Base-by-base conservation (phyloP, 2,888 invertebrate genomes). In the Oegoconia quadripuncta region DNA sequence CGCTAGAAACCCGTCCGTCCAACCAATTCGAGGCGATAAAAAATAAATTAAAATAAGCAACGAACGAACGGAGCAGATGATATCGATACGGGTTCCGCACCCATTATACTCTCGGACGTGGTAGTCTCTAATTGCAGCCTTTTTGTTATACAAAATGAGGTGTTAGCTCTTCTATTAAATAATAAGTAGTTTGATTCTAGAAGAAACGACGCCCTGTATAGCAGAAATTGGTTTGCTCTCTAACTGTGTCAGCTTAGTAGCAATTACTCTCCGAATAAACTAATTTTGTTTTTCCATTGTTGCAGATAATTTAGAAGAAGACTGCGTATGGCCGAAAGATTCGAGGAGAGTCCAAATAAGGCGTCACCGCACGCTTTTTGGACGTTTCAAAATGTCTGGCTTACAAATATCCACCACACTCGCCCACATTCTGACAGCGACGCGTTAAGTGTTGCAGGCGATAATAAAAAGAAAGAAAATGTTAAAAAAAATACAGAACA, bases 91-190 rank as follows among this genome's bases (percentile, higher is more conserved):
- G 54, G 64, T 62, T 67, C 64, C 69, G 64, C 64, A 60, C 55
- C 77, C 63, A 84, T 84, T 84, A 82, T 84, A 63, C 70, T 69
- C 61, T 63, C 57, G 62, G 65, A 76, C 72, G 72, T 72, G 66
- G 76, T 70, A 77, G 74, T 69, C 69, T 75, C 77, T 83, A 87
- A 87, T 84, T 84, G 84, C 78, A 74, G 74, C 56, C 52, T 74
- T 80, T 83, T 87, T 87, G 83, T 84, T 79, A 82, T 69, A 79
- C 72, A 80, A 84, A 86, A 86, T 84, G 83, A 86, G 77, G 84
- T 86, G 86, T 84, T 83, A 82, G 81, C 77, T 82, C 71, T 77
- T 72, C 75, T 80, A 82, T 84, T 83, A 80, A 80, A 81, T 83
- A 83, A 82, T 80, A 80, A 80, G 76, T 74, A 72, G 77, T 74